These are phyloP conservation scores for Lutraria lutraria DNA, from an alignment of 2,888 invertebrate genomes.

Conservation along the genomic window DNA sequence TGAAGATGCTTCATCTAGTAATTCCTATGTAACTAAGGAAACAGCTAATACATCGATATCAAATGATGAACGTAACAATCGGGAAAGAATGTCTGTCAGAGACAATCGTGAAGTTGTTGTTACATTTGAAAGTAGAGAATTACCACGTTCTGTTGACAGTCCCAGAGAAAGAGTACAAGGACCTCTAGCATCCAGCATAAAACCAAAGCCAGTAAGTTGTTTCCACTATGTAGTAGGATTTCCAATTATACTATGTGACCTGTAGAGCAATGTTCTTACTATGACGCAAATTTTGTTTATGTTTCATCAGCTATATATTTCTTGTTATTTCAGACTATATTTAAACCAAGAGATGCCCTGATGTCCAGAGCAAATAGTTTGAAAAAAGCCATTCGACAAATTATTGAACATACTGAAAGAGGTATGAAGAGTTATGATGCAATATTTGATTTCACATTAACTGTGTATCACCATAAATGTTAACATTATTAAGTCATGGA, in stretches of 20 bases:
- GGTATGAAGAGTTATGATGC: constrained; percentile 78
- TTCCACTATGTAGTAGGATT: too few relatives aligned
- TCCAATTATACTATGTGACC: too few relatives aligned
- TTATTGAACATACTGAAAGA: constrained; percentile 93
- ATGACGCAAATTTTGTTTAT: neutral
- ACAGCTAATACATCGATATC: constrained; percentile 20
- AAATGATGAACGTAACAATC: constrained; percentile 30
- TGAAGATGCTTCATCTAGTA: constrained; percentile 6
- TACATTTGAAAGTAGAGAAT: constrained; percentile 32
- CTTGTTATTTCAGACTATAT: constrained; percentile 74
- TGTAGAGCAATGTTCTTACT: too few relatives aligned
- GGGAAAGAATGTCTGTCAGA: neutral
- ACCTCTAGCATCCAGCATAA: constrained; percentile 52
- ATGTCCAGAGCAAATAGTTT: constrained; percentile 92
- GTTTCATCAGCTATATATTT: neutral
- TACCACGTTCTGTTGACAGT: neutral
- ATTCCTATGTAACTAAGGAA: constrained; percentile 19
- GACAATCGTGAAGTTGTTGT: constrained; percentile 51
- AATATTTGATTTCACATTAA: too few relatives aligned
- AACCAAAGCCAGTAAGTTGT: constrained; percentile 66
- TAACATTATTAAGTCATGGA: too few relatives aligned
- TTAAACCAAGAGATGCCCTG: constrained; percentile 87
- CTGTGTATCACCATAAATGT: too few relatives aligned
- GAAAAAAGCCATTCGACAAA: constrained; percentile 93
- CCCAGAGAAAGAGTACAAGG: constrained; percentile 43